Percentiles rank a stretch among this genome's conserved stretches.
Conservation (phyloP, 2,797 vertebrate species). For the Aeoliscus strigatus region DNA sequence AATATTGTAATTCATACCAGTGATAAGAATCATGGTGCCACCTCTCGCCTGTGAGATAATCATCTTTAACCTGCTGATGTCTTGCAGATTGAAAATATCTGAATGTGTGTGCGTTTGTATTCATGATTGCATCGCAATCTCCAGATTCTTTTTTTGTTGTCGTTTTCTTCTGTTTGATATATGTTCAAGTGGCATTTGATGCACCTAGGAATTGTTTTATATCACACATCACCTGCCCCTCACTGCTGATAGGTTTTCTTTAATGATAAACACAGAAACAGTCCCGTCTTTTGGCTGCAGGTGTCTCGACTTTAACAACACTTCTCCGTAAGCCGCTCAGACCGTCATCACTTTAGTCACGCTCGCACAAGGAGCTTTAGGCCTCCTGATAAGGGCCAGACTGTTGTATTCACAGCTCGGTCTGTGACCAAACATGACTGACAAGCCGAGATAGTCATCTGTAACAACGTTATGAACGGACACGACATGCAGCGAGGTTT, state of each 20-base stretch:
- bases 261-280: too few species aligned
- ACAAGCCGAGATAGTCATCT: conserved; percentile 53
- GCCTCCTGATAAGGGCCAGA: conserved; percentile 43
- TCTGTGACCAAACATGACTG: conserved; percentile 20
- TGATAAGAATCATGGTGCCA: conserved; percentile 57
- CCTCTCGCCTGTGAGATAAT: conserved; percentile 50
- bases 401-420: conserved; percentile 38
- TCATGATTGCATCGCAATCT: conserved; percentile 25
- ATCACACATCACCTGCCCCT: background rate
- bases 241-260: too few species aligned
- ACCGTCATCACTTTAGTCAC: conserved; percentile 64
- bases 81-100: conserved; percentile 58
- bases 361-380: conserved; percentile 57
- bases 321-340: conserved; percentile 54
- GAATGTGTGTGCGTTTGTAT: conserved; percentile 19
- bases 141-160: background rate
- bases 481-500: conserved; percentile 33
- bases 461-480: conserved; percentile 47
- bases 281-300: conserved; percentile 54
- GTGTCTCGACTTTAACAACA: conserved; percentile 59
- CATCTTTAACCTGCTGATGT: conserved; percentile 57
- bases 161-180: background rate
- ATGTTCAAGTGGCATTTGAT: too few species aligned
- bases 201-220: too few species aligned
- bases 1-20: conserved; percentile 77